These are phyloP conservation scores for Rhogogaster chlorosoma DNA, from an alignment of 2,888 invertebrate species.

Conservation along the genomic window DNA sequence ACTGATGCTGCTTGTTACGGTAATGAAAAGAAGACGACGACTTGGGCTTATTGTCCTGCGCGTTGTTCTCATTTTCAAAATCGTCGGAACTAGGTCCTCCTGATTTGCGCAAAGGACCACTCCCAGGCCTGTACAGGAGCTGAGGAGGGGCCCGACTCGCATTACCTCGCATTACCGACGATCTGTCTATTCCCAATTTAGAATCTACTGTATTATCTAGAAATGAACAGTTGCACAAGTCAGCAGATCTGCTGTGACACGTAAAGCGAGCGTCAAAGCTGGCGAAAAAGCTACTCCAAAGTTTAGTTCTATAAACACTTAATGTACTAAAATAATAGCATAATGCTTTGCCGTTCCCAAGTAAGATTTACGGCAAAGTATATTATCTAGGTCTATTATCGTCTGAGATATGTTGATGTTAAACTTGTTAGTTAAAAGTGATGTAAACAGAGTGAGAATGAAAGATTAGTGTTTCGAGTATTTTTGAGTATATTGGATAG, in stretches of 20 bases:
- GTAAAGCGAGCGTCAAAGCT: neutral
- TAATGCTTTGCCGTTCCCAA: conserved; percentile 6
- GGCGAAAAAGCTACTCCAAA: neutral
- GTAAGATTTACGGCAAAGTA: neutral
- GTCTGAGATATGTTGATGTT: neutral
- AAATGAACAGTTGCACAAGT: conserved; percentile 34
- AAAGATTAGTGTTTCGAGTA: neutral
- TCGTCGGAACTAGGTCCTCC: conserved; percentile 81
- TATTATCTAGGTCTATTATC: neutral
- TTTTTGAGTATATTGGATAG: neutral
- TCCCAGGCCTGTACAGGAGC: conserved; percentile 87
- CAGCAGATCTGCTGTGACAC: neutral
- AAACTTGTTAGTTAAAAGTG: neutral
- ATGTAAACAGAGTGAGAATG: neutral
- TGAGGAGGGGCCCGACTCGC: conserved; percentile 85
- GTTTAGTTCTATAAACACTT: neutral
- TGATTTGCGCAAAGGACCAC: conserved; percentile 86
- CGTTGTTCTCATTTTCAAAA: conserved; percentile 77
- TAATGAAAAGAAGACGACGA: conserved; percentile 70
- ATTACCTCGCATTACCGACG: conserved; percentile 79
- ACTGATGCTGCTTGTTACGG: conserved; percentile 68
- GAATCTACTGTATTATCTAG: conserved; percentile 62
- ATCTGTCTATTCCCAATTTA: conserved; percentile 71
- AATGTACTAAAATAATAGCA: neutral
- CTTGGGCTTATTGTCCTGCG: conserved; percentile 68